phyloP scores from a whole-genome alignment of 2,888 invertebrate species.

The Folsomia manolachei region DNA sequence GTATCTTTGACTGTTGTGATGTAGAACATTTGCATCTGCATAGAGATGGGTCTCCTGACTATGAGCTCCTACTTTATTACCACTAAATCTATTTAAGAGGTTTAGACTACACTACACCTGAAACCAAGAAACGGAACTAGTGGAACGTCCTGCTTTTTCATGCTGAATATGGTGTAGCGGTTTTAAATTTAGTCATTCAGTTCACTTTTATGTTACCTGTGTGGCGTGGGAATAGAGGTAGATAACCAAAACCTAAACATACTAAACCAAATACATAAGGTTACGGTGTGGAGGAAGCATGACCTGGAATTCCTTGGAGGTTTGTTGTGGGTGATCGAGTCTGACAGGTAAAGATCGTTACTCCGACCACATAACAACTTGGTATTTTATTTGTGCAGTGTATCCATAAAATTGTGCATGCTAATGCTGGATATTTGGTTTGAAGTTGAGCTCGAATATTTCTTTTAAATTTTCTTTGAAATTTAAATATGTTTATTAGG shows the following conservation, averaged over 20 bases:
- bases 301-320: not conserved
- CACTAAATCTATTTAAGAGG: slow-evolving; percentile 47
- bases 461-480: too few species aligned
- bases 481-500: too few species aligned
- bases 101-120: slow-evolving; percentile 1
- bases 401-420: not conserved
- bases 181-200: slow-evolving; percentile 3
- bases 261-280: too few species aligned
- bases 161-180: not conserved
- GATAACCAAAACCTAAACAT: too few species aligned
- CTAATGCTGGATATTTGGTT: too few species aligned
- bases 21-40: slow-evolving; percentile 20
- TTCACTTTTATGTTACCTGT: slow-evolving; percentile 5
- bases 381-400: not conserved
- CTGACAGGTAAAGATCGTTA: not conserved
- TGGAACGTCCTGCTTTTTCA: not conserved
- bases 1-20: not conserved
- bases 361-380: not conserved
- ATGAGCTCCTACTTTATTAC: slow-evolving; percentile 40
- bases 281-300: not conserved
- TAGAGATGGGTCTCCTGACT: slow-evolving; percentile 32
- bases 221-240: not conserved
- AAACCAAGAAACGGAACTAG: slow-evolving; percentile 16
- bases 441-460: too few species aligned
- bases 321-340: not conserved